Evolutionary conservation across 1,140 invertebrate genomes (phyloP), one percentile per base, ranked within the genome.

Genomic region (Brachionus calyciflorus): DNA sequence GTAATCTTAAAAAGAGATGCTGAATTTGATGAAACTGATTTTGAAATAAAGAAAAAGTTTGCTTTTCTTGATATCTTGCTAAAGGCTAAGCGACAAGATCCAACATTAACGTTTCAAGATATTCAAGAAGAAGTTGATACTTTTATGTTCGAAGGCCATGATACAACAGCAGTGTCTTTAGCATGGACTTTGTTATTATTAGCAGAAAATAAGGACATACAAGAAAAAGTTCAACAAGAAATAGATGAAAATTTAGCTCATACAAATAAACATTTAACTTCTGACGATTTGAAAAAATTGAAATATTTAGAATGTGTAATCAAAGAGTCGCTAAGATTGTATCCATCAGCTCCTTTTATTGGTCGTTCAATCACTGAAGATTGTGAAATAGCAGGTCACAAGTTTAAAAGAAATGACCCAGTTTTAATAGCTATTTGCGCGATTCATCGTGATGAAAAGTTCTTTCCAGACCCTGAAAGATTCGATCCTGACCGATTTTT

Each of bases 401-500:
- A 33, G 33, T 26, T 75, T 26, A 12, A 24, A 6, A 41, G 33
- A 53, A 24, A 57, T n/a, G 46, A 44, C n/a, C 48, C 44, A n/a
- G 24, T 70, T 19, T 30, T 49, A 19, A 51, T 70, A 2, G 65
- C 28, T 12, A 44, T 70, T 21, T 60, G 55, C 10, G 21, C 65
- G 78, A 82, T 92, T 30, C 93, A 96, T 83, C 89, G 92, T 77
- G 88, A 89, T 80, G 85, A 88, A 0, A 85, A 89, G 65, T 87
- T 90, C 78, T 93, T 91, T 80, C 88, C 89, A 0, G 90, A 96
- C 81, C 91, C 94, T 0, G 87, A 91, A 33, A 87, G 85, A 69
- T 97, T 94, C 82, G 88, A 96, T 86, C 94, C 94, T 0, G 93
- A 96, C 78, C 90, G 94, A 82, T 97, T 96, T 87, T 85, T 93